These are phyloP conservation scores for Melanargia galathea DNA, from an alignment of 2,888 invertebrate genomes.

Conservation along the genomic window DNA sequence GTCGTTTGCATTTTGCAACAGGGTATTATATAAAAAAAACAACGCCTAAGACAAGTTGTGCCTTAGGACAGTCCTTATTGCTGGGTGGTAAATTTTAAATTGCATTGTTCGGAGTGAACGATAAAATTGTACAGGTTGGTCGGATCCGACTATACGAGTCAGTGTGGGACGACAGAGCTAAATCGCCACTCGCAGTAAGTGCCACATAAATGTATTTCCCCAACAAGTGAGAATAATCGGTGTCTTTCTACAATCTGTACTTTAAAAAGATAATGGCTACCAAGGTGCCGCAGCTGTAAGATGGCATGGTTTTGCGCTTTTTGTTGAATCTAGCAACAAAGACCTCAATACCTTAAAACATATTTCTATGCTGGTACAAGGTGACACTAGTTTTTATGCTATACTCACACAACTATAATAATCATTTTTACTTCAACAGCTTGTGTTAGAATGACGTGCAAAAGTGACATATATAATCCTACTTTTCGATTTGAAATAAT, in stretches of 20 bases:
- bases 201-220: conserved; percentile 75
- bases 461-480: no score
- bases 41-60: conserved; percentile 36
- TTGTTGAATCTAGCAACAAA: conserved; percentile 8
- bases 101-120: conserved; percentile 48
- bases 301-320: background rate
- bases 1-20: conserved; percentile 47
- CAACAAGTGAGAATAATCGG: conserved; percentile 78
- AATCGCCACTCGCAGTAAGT: conserved; percentile 74
- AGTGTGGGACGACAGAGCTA: conserved; percentile 66
- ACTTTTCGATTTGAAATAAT: no score
- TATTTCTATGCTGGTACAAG: background rate
- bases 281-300: conserved; percentile 8
- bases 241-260: conserved; percentile 58
- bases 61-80: conserved; percentile 42
- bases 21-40: conserved; percentile 35
- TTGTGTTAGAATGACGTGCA: no score
- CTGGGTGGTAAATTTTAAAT: conserved; percentile 60
- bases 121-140: conserved; percentile 48
- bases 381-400: background rate
- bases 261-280: conserved; percentile 59
- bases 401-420: background rate
- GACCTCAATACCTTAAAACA: background rate
- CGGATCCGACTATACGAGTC: conserved; percentile 35
- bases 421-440: no score